Percentiles rank a stretch among this genome's conserved stretches.
Evolutionary conservation across 2,888 invertebrate genomes (phyloP).

Genomic region (Drosophila bunnanda): DNA sequence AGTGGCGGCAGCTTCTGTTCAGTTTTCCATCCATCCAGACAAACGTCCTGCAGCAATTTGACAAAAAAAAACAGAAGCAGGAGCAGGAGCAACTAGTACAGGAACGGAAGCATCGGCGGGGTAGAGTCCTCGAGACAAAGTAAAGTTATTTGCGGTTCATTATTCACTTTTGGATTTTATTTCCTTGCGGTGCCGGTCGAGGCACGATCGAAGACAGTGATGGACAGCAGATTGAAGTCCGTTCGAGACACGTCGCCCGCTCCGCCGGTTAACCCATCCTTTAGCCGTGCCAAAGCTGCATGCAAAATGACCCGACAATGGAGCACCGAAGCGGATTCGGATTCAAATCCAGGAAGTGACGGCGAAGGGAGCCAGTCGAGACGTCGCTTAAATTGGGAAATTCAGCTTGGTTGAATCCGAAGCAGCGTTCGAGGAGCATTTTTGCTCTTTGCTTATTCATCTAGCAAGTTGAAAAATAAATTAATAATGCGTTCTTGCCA

Average conservation of each 20-base stretch:
- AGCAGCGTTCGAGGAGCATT: conserved; percentile 54
- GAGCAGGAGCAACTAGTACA: neutral
- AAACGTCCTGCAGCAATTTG: conserved; percentile 67
- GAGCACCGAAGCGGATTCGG: conserved; percentile 8
- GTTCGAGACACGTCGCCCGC: conserved; percentile 59
- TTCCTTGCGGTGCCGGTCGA: conserved; percentile 53
- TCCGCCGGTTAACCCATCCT: conserved; percentile 30
- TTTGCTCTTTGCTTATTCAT: conserved; percentile 79
- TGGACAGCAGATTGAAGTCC: conserved; percentile 70
- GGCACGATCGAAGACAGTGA: conserved; percentile 65
- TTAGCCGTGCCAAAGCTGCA: conserved; percentile 52
- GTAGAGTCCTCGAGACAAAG: conserved; percentile 54
- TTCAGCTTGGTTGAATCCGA: conserved; percentile 49
- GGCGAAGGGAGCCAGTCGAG: conserved; percentile 16
- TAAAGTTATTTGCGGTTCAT: conserved; percentile 81
- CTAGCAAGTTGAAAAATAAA: conserved; percentile 79
- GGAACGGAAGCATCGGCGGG: neutral
- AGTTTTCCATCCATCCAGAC: conserved; percentile 55
- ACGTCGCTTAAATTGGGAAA: conserved; percentile 70
- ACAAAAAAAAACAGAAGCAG: conserved; percentile 27
- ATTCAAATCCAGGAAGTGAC: neutral
- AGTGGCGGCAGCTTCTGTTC: conserved; percentile 23
- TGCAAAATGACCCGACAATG: conserved; percentile 72
- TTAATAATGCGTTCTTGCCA: conserved; percentile 79
- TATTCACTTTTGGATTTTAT: conserved; percentile 79